Percentiles rank a stretch among this genome's conserved stretches.
phyloP scores from a whole-genome alignment of 2,888 invertebrate genomes.

The Seira ritae region DNA sequence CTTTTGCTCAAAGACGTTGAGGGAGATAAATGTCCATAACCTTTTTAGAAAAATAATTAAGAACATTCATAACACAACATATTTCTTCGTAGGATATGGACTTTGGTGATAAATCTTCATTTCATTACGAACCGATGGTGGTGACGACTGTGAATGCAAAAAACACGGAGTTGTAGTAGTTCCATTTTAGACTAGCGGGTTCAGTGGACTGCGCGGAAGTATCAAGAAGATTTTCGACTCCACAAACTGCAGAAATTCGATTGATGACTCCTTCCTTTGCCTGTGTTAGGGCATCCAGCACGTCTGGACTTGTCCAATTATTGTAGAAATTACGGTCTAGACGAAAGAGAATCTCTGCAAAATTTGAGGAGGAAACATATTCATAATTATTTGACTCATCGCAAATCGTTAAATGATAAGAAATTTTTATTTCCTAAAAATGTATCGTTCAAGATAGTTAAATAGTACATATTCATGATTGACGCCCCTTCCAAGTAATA shows the following conservation, averaged over 20 bases:
- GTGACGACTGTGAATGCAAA: constrained; percentile 94
- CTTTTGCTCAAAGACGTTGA: constrained; percentile 87
- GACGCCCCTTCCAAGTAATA: too few relatives aligned
- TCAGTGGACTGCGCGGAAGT: constrained; percentile 17
- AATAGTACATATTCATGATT: too few relatives aligned
- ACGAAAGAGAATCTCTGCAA: constrained; percentile 71
- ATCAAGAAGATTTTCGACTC: constrained; percentile 64
- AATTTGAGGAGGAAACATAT: too few relatives aligned
- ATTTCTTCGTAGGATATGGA: constrained; percentile 21
- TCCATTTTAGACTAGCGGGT: constrained; percentile 81
- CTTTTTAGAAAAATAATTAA: constrained; percentile 78
- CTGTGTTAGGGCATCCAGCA: constrained; percentile 66
- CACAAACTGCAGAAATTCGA: constrained; percentile 69
- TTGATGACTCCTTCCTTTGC: constrained; percentile 71
- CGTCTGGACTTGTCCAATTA: constrained; percentile 68
- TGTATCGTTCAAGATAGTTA: too few relatives aligned
- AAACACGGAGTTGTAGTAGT: constrained; percentile 93
- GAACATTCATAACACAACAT: constrained; percentile 12
- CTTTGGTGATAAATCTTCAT: too few relatives aligned
- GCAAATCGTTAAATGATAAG: too few relatives aligned
- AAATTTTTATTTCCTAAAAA: too few relatives aligned
- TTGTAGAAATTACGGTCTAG: constrained; percentile 72
- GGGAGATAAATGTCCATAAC: constrained; percentile 93
- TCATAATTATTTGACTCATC: too few relatives aligned
- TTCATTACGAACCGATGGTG: constrained; percentile 88